phyloP scores from a whole-genome alignment of 37 sponge, comb jelly and placozoan species.

The Chondrilla cf. caribensis region DNA sequence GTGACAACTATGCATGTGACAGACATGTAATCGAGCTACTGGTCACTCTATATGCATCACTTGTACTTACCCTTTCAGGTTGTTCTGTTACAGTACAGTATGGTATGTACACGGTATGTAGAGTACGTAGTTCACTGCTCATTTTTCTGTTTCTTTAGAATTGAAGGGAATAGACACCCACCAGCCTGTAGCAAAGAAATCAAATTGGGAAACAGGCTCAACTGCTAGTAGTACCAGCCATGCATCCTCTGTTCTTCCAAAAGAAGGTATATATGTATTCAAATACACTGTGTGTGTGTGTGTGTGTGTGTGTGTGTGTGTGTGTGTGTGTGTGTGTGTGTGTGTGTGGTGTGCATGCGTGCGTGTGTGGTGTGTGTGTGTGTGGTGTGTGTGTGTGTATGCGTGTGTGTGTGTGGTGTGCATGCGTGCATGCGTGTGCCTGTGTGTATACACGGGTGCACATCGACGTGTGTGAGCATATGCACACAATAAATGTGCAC shows the following conservation, averaged over 20 bases:
- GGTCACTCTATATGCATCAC: too few species aligned
- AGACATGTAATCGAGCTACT: too few species aligned
- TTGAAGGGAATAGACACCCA: not conserved
- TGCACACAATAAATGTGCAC: not conserved
- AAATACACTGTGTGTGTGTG: not conserved
- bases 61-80: not conserved
- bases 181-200: not conserved
- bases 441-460: not conserved
- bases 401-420: slow-evolving; percentile 18
- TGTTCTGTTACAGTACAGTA: not conserved
- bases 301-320: slow-evolving; percentile 1
- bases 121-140: not conserved
- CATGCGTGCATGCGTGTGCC: not conserved
- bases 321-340: slow-evolving; percentile 1
- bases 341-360: slow-evolving; percentile 3
- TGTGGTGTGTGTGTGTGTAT: slow-evolving; percentile 10
- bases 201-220: slow-evolving; percentile 1
- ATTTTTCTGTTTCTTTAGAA: not conserved
- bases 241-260: not conserved
- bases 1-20: too few species aligned
- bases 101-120: not conserved
- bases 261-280: not conserved
- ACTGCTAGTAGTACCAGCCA: not conserved
- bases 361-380: slow-evolving; percentile 10
- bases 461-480: not conserved